A percentile compares a stretch with the other conserved stretches of the same genome.
Conservation (phyloP, 2,888 invertebrate species). For the Entomobrya proxima region DNA sequence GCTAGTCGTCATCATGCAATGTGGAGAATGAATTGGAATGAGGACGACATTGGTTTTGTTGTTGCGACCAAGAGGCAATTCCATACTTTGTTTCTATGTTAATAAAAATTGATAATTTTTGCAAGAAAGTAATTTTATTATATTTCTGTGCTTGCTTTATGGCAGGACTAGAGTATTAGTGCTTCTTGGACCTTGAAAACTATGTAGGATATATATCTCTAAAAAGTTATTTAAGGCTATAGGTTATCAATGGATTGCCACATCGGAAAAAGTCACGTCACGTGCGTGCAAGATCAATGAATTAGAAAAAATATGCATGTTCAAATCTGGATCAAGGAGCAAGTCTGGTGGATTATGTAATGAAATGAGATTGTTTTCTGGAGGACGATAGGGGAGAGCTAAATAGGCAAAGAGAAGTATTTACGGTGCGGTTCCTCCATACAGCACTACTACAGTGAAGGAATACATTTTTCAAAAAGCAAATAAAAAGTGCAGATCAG, state of each 20-base stretch:
- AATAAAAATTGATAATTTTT: not conserved
- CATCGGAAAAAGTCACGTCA: too few species aligned
- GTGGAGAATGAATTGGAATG: conserved; percentile 7
- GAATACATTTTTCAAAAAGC: conserved; percentile 24
- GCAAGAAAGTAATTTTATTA: too few species aligned
- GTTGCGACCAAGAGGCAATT: not conserved
- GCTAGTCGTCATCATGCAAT: not conserved
- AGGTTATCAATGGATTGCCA: too few species aligned
- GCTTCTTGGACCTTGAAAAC: too few species aligned
- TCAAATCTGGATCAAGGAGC: not conserved
- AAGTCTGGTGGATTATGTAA: conserved; percentile 19
- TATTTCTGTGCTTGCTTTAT: too few species aligned
- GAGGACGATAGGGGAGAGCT: not conserved
- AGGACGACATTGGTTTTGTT: conserved; percentile 13
- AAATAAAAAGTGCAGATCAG: conserved; percentile 33
- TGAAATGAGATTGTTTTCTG: conserved; percentile 35
- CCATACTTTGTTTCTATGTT: not conserved
- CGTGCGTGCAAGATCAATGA: not conserved
- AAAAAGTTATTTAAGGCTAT: too few species aligned
- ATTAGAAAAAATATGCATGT: not conserved
- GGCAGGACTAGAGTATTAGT: too few species aligned
- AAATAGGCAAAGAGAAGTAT: not conserved
- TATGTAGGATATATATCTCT: too few species aligned
- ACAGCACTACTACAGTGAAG: too few species aligned
- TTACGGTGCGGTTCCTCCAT: too few species aligned